Percentiles rank a stretch among this genome's conserved stretches.
Evolutionary conservation across 2,113 vertebrate genomes (phyloP).

Genomic region (Semnopithecus entellus): DNA sequence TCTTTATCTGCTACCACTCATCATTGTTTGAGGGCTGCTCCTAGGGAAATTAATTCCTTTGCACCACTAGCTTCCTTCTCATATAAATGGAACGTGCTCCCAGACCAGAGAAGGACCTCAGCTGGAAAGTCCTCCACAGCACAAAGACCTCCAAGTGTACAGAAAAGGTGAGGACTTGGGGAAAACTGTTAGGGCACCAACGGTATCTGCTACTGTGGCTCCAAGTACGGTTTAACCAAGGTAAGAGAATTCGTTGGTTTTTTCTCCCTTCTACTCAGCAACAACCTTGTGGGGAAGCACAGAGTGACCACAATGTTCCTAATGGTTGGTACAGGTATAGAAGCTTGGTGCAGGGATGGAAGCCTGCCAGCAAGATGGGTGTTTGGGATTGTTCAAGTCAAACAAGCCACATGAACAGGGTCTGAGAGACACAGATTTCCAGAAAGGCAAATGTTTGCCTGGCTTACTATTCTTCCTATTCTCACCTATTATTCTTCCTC

Average conservation of each 20-base stretch:
- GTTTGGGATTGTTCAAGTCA: too few relatives aligned
- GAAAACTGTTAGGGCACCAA: fast-evolving
- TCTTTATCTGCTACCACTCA: fast-evolving
- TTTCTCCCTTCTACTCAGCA: background rate
- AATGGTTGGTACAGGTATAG: fast-evolving
- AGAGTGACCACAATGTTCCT: fast-evolving
- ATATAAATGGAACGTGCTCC: fast-evolving
- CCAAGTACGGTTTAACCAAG: background rate
- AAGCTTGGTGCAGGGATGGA: too few relatives aligned
- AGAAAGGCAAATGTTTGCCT: background rate
- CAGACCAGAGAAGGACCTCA: background rate
- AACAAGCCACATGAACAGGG: background rate
- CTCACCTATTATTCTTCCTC: too few relatives aligned
- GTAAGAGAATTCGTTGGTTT: too few relatives aligned
- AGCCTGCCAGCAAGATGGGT: too few relatives aligned
- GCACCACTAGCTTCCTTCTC: fast-evolving
- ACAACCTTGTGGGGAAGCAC: background rate
- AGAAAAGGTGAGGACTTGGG: fast-evolving
- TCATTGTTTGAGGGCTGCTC: fast-evolving
- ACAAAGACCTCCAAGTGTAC: background rate
- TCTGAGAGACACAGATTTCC: background rate
- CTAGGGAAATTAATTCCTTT: fast-evolving
- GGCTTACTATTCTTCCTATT: background rate
- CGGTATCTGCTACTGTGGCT: fast-evolving
- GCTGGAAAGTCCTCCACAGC: fast-evolving